These are phyloP conservation scores for Halichoerus grypus DNA, from an alignment of 2,113 vertebrate species.

Conservation along the genomic window DNA sequence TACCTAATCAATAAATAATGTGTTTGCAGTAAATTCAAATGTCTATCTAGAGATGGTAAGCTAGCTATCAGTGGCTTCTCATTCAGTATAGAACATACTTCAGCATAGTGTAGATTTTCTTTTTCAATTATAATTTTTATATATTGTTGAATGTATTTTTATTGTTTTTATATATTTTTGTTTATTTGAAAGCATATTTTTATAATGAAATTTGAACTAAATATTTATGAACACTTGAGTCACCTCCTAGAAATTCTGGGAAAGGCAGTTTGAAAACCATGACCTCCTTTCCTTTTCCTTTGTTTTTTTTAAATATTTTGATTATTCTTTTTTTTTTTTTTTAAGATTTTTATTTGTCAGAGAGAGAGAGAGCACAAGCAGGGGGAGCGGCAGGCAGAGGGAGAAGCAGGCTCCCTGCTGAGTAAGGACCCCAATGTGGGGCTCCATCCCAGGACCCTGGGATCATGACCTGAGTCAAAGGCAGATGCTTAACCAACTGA, in stretches of 20 bases:
- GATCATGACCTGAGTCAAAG: too few relatives aligned
- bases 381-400: too few relatives aligned
- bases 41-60: background rate
- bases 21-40: background rate
- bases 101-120: constrained; percentile 9
- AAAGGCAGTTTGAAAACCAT: background rate
- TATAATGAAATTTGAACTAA: constrained; percentile 25
- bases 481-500: too few relatives aligned
- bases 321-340: too few relatives aligned
- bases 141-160: background rate
- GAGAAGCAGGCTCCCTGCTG: too few relatives aligned
- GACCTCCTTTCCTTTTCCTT: background rate
- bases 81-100: background rate
- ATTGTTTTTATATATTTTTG: background rate
- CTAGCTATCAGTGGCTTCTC: background rate
- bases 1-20: background rate
- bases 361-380: too few relatives aligned
- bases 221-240: background rate
- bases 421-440: too few relatives aligned
- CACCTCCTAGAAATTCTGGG: background rate
- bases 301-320: background rate
- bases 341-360: too few relatives aligned
- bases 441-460: too few relatives aligned
- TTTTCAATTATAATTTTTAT: background rate
- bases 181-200: constrained; percentile 12